phyloP scores from a whole-genome alignment of 64 coral and sea anemone genomes.

The Actinia tenebrosa region DNA sequence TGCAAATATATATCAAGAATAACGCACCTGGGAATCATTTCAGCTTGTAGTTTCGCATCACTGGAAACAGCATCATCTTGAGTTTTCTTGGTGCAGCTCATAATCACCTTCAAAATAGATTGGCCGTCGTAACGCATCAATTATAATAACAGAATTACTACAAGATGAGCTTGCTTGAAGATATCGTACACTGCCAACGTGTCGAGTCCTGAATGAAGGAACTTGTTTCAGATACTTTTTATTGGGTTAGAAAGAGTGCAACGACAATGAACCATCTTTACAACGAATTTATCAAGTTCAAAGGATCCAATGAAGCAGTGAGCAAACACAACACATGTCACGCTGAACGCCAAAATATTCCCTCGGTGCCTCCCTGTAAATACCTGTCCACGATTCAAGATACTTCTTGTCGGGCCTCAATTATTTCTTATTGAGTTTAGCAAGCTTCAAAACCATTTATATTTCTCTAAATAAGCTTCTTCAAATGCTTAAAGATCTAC shows the following conservation, averaged over 20 bases:
- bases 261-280: neutral
- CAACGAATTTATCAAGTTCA: neutral
- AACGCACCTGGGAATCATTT: neutral
- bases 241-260: neutral
- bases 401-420: neutral
- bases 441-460: neutral
- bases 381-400: neutral
- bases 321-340: neutral
- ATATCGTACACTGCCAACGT: neutral
- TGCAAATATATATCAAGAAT: neutral
- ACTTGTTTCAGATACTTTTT: neutral
- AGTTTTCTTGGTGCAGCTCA: neutral
- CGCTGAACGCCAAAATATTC: neutral
- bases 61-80: neutral
- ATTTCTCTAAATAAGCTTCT: neutral
- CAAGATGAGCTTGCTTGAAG: neutral
- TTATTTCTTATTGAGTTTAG: neutral
- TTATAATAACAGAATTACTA: neutral
- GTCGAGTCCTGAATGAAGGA: neutral
- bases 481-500: neutral
- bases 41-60: neutral
- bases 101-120: neutral
- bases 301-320: neutral
- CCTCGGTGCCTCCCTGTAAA: neutral
- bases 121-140: constrained; percentile 13